phyloP scores from a whole-genome alignment of 2,797 vertebrate species.

The Trachops cirrhosus region DNA sequence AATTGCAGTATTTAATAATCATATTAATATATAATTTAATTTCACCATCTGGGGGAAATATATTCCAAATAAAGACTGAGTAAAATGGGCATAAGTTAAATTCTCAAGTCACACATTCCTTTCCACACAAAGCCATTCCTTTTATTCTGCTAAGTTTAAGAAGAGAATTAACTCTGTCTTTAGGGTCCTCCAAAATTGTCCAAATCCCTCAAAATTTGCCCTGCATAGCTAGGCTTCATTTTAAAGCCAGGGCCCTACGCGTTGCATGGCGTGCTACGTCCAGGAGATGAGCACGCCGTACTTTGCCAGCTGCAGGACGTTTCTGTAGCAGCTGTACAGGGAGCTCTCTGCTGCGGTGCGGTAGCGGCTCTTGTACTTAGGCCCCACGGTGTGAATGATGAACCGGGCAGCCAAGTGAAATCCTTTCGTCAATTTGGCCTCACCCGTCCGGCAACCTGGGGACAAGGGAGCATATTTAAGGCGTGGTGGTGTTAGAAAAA shows the following conservation, averaged over 20 bases:
- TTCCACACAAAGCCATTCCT: background rate
- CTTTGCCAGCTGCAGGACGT: constrained; percentile 93
- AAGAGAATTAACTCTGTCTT: constrained; percentile 7
- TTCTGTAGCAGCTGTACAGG: constrained; percentile 96
- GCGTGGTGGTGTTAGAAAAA: background rate
- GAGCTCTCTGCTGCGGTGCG: constrained; percentile 97
- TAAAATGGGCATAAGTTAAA: background rate
- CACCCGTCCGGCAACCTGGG: constrained; percentile 95
- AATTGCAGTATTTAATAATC: background rate
- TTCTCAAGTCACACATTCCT: background rate
- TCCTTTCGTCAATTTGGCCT: constrained; percentile 96
- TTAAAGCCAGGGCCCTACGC: background rate
- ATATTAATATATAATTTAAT: background rate
- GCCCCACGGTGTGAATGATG: constrained; percentile 98
- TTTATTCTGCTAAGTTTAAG: background rate
- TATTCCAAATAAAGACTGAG: background rate
- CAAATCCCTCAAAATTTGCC: background rate
- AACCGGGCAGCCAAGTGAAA: constrained; percentile 95
- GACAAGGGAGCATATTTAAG: background rate
- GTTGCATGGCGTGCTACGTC: rapidly evolving
- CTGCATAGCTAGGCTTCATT: background rate
- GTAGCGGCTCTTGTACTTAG: constrained; percentile 96
- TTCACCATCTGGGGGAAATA: background rate
- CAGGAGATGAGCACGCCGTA: constrained; percentile 75
- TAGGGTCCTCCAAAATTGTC: background rate